Conservation (phyloP, 2,113 vertebrate genomes). For the Mormyrus iriodes region DNA sequence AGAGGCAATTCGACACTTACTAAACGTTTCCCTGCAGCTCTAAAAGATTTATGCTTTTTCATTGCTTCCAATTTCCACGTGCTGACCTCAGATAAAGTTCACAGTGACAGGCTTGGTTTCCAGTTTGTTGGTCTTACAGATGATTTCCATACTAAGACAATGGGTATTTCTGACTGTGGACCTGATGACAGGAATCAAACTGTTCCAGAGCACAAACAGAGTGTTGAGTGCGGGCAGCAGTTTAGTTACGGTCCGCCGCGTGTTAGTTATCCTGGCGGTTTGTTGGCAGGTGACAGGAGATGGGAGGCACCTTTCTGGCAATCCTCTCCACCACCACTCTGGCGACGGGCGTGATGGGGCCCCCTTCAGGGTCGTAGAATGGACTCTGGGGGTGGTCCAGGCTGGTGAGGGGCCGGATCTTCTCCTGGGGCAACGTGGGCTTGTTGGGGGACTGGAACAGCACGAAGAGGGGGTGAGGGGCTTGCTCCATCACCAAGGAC, state of each 20-base stretch:
- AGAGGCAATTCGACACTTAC: not conserved
- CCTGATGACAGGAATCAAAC: not conserved
- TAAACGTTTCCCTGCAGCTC: not conserved
- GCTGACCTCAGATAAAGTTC: not conserved
- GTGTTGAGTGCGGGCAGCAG: not conserved
- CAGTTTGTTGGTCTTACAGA: not conserved
- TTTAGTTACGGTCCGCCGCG: not conserved
- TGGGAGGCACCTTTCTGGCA: slow-evolving; percentile 80
- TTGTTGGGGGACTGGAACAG: slow-evolving; percentile 85
- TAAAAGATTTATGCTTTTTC: not conserved
- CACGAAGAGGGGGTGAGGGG: not conserved
- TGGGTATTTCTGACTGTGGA: not conserved
- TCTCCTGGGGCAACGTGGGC: slow-evolving; percentile 77
- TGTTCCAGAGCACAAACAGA: not conserved
- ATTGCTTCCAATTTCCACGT: not conserved
- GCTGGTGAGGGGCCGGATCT: slow-evolving; percentile 92
- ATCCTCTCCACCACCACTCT: slow-evolving; percentile 91
- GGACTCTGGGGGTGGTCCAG: slow-evolving; percentile 95
- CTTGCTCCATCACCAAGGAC: not conserved
- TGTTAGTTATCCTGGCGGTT: not conserved
- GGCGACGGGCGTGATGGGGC: slow-evolving; percentile 87
- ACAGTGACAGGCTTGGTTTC: not conserved
- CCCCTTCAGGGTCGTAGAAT: slow-evolving; percentile 97
- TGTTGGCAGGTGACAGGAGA: not conserved
- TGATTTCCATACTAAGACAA: not conserved